Base-by-base conservation (phyloP, 1,140 invertebrate species). In the Cotesia glomerata region DNA sequence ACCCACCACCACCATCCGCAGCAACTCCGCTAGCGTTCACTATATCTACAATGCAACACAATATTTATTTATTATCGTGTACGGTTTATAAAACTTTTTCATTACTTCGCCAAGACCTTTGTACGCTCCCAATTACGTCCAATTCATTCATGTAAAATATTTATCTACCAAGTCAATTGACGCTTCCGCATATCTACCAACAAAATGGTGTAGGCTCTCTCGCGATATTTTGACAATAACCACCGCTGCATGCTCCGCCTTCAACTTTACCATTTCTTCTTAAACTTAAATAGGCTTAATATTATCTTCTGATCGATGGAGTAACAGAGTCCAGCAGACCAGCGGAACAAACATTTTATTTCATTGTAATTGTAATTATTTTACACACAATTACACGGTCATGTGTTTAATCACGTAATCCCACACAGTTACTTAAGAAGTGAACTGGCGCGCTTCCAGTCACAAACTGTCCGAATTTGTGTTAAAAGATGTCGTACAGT, bases 381-480 rank as follows among this genome's bases (percentile, higher is more conserved):
- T 9, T 58, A 8, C 3, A 54, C 56, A 9, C 39, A 9, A 2
- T 14, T 68, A 58, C 3, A n/a, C 18, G 26, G n/a, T 58, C 54
- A 68, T 68, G 34, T 68, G 34, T 34, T 13, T 59, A 56, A 54
- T 68, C 34, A 68, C 52, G 52, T 58, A 68, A 68, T 58, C 32
- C 16, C 0, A 67, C 8, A 54, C 26, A 51, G 0, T 54, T 67
- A 51, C 7, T 8, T 54, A n/a, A 52, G 26, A 63, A 54, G 66
- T 39, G 52, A 52, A 68, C 66, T 68, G 66, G 66, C 66, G 52
- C 66, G 66, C 52, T 14, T 68, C 54, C 66, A 68, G 54, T 68
- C 66, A 68, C 66, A 58, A 35, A 68, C 66, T 68, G 66, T 68
- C 34, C 59, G 11, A 45, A 9, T 8, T 8, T 26, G 9, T n/a